Conservation (phyloP, 2,797 vertebrate genomes). For the Sebastes umbrosus region DNA sequence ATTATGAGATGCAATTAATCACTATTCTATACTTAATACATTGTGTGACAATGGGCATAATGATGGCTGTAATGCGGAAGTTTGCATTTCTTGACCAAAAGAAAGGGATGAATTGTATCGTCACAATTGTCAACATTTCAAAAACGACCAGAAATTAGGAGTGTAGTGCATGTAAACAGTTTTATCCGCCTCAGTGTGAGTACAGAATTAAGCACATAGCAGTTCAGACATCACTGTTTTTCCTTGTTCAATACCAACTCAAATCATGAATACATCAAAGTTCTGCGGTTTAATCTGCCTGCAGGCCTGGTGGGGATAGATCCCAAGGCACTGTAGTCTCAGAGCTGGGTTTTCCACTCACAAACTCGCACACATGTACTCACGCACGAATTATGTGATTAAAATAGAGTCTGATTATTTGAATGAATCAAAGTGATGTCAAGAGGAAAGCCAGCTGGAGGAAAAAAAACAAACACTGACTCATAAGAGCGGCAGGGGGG, state of each 20-base stretch:
- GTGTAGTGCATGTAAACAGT: not conserved
- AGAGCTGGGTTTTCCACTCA: not conserved
- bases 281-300: conserved; percentile 21
- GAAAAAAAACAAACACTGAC: conserved; percentile 46
- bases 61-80: not conserved
- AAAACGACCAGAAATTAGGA: not conserved
- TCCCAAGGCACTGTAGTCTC: not conserved
- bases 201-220: not conserved
- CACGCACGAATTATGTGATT: conserved; percentile 6
- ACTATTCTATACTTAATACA: not conserved
- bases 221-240: conserved; percentile 18
- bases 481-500: conserved; percentile 39
- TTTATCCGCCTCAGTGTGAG: not conserved
- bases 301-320: conserved; percentile 24
- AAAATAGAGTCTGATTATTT: conserved; percentile 32
- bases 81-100: not conserved
- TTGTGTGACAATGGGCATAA: not conserved
- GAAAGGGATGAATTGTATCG: fast-evolving
- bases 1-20: not conserved
- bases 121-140: not conserved
- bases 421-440: conserved; percentile 49
- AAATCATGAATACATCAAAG: conserved; percentile 34
- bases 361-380: not conserved
- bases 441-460: conserved; percentile 31
- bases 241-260: conserved; percentile 6